phyloP scores from a whole-genome alignment of 1,140 invertebrate species.

The Nephotettix cincticeps region DNA sequence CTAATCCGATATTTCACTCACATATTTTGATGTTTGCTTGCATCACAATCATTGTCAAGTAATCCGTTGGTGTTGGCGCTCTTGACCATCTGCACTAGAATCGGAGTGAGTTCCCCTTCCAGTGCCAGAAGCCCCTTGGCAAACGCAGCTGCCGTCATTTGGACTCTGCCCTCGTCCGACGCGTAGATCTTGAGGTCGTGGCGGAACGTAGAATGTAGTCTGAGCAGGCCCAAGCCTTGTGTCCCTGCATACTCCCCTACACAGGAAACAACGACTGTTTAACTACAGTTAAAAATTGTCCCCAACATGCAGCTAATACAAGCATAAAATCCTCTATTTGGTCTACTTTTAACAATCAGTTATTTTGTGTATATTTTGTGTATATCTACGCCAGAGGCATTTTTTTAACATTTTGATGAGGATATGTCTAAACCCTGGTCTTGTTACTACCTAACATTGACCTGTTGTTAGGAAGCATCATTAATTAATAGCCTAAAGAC shows the following conservation, averaged over 20 bases:
- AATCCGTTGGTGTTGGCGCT: slow-evolving; percentile 98
- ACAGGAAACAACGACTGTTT: too few species aligned
- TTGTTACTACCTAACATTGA: too few species aligned
- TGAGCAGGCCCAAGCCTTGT: slow-evolving; percentile 87
- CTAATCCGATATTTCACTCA: too few species aligned
- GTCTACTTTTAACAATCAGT: too few species aligned
- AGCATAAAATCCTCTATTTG: too few species aligned
- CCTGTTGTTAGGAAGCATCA: too few species aligned
- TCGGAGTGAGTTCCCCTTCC: slow-evolving; percentile 98
- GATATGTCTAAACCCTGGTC: too few species aligned
- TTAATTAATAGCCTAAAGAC: too few species aligned
- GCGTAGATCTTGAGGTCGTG: slow-evolving; percentile 99
- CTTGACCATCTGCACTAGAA: slow-evolving; percentile 99
- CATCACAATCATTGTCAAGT: slow-evolving; percentile 96
- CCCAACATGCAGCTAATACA: not conserved
- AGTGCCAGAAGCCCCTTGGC: slow-evolving; percentile 96
- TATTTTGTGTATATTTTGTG: too few species aligned
- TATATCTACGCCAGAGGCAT: too few species aligned
- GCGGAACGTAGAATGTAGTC: slow-evolving; percentile 96
- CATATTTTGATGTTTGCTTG: slow-evolving; percentile 94
- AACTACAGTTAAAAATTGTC: too few species aligned
- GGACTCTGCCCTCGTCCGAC: slow-evolving; percentile 97
- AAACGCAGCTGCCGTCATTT: slow-evolving; percentile 99
- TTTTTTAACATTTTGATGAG: too few species aligned
- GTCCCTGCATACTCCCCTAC: slow-evolving; percentile 85